Base-by-base conservation (phyloP, 2,888 invertebrate species). In the Hydriomena furcata region DNA sequence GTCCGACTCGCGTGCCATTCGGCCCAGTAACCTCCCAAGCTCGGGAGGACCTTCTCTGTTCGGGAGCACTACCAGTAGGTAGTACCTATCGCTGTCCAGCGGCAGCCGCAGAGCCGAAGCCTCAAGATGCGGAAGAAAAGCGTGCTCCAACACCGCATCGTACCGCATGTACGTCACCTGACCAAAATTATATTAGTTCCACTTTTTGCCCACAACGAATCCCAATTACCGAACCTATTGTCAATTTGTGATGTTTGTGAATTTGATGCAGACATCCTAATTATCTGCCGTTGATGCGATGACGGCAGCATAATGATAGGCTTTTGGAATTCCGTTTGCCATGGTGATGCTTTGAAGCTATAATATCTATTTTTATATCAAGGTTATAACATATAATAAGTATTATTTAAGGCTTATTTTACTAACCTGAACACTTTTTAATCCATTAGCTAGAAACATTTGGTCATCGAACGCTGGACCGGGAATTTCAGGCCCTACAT, bases 81-180 rank as follows among this genome's bases (percentile, higher is more conserved):
- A 95, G 74, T 96, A 96, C 46, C 94, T 92, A 0, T 94, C 92
- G 60, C 95, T 96, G 73, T 97, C 96, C 43, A 97, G 78, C 7
- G 96, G 96, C 68, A 96, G 91, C 57, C 95, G 94, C 41, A 96
- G 84, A 1, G 94, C 94, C 32, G 94, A 91, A 6, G 95, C 93
- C 65, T 94, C 93, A 59, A 96, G 78, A 60, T 93, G 92, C 1
- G 94, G 93, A 21, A 96, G 91, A 72, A 94, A 95, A 24, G 93
- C 94, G 76, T 94, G 95, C 41, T 95, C 96, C 50, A 96, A 82
- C 28, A 95, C 92, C 0, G 95, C 93, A 54, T 96, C 94, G 80
- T 96, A 96, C 21, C 93, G 93, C 91, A 95, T 94, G 71, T 93
- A 94, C 52, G 92, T 92, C 37, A 94, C 92, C 79, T 93, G 91